Percentiles rank a stretch among this genome's conserved stretches.
Conservation (phyloP, 2,113 vertebrate genomes). For the Crotalus viridis region DNA sequence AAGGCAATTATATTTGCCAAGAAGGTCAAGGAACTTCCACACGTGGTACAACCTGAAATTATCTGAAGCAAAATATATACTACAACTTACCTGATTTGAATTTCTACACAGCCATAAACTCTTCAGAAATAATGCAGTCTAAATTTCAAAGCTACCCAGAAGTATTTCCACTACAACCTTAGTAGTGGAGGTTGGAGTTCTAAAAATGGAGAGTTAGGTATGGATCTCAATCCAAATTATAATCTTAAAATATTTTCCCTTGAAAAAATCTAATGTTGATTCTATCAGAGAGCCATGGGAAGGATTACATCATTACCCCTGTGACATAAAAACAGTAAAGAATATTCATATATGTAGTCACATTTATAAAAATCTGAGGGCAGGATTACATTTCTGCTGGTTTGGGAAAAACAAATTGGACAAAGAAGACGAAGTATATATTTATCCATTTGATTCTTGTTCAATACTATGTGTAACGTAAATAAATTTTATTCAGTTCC, state of each 20-base stretch:
- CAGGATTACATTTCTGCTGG: not conserved
- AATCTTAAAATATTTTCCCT: not conserved
- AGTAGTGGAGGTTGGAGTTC: not conserved
- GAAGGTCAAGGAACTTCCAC: not conserved
- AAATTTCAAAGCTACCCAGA: not conserved
- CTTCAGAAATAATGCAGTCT: not conserved
- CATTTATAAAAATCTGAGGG: not conserved
- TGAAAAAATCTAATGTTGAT: not conserved
- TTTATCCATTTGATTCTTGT: not conserved
- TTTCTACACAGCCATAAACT: not conserved
- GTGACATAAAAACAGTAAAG: not conserved
- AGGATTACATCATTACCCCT: not conserved
- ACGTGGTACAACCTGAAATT: not conserved
- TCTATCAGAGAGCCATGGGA: not conserved
- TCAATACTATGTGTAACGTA: not conserved
- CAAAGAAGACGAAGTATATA: not conserved
- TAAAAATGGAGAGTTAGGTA: not conserved
- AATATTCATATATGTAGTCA: not conserved
- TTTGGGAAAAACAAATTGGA: not conserved
- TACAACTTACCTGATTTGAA: not conserved
- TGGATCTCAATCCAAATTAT: not conserved
- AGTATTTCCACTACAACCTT: not conserved
- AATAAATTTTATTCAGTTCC: not conserved
- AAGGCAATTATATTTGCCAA: not conserved
- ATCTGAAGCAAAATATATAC: not conserved